Percentiles rank a stretch among this genome's conserved stretches.
Conservation (phyloP, 1,140 invertebrate genomes). For the Calliopsis andreniformis region DNA sequence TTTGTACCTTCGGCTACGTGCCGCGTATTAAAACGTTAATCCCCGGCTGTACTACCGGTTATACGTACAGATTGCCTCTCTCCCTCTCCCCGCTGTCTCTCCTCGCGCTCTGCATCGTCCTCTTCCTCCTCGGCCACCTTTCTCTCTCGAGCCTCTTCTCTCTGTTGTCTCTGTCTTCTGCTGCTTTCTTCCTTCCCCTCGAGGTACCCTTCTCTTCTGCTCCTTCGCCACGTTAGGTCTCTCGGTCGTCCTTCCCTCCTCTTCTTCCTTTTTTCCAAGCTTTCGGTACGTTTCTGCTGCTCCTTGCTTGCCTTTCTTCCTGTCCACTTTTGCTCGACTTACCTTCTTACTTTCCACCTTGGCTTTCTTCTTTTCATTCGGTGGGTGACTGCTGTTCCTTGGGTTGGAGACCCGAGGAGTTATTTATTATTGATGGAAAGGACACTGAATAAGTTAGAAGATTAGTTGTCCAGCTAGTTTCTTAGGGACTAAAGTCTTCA, state of each 20-base stretch:
- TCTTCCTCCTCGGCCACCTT: slow-evolving; percentile 26
- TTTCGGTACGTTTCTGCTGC: too few relatives aligned
- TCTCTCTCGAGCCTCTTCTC: slow-evolving; percentile 28
- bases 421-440: too few relatives aligned
- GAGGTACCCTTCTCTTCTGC: not conserved
- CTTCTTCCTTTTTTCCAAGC: too few relatives aligned
- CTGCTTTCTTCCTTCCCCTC: not conserved
- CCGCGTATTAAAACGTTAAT: slow-evolving; percentile 77
- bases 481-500: too few relatives aligned
- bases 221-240: not conserved
- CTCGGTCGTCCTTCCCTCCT: not conserved
- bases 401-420: too few relatives aligned
- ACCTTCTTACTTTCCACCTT: too few relatives aligned
- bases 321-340: too few relatives aligned
- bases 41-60: slow-evolving; percentile 73
- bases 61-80: slow-evolving; percentile 65
- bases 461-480: too few relatives aligned
- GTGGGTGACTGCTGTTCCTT: too few relatives aligned
- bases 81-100: not conserved
- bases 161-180: slow-evolving; percentile 23
- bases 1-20: slow-evolving; percentile 61
- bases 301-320: too few relatives aligned
- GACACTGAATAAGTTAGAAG: too few relatives aligned
- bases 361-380: too few relatives aligned
- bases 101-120: slow-evolving; percentile 11